These are phyloP conservation scores for Porites lobata DNA, from an alignment of 92 coral and sea anemone genomes.

Conservation along the genomic window DNA sequence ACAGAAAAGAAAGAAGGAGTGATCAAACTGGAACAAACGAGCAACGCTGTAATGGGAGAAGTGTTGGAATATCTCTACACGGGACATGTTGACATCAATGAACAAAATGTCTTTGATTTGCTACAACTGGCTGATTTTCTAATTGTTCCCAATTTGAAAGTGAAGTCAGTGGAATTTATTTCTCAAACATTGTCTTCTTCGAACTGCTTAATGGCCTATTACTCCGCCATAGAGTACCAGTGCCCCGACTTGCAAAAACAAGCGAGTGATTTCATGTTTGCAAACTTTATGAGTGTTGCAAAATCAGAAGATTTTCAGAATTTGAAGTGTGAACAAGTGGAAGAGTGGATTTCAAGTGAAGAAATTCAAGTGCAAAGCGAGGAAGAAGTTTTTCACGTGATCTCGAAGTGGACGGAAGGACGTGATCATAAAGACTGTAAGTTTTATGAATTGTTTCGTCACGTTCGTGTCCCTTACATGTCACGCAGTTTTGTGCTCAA, in stretches of 20 bases:
- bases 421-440: background rate
- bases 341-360: slow-evolving; percentile 21
- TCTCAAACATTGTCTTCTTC: background rate
- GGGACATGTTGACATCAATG: background rate
- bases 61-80: slow-evolving; percentile 42
- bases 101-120: background rate
- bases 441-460: slow-evolving; percentile 4
- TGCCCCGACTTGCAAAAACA: background rate
- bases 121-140: background rate
- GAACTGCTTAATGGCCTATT: background rate
- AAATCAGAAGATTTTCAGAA: background rate
- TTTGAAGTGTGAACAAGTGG: background rate
- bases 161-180: background rate
- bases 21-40: slow-evolving; percentile 40
- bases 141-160: background rate
- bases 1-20: slow-evolving; percentile 54
- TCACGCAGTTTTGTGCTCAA: slow-evolving; percentile 12
- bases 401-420: slow-evolving; percentile 5
- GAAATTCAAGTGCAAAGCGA: background rate
- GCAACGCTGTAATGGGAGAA: slow-evolving; percentile 45
- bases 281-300: background rate
- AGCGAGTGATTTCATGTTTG: background rate
- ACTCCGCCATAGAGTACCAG: background rate
- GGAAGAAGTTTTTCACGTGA: slow-evolving; percentile 4
- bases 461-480: background rate